Percentiles rank a stretch among this genome's conserved stretches.
Evolutionary conservation across 2,113 vertebrate genomes (phyloP).

Genomic region (Machaerirhynchus nigripectus): DNA sequence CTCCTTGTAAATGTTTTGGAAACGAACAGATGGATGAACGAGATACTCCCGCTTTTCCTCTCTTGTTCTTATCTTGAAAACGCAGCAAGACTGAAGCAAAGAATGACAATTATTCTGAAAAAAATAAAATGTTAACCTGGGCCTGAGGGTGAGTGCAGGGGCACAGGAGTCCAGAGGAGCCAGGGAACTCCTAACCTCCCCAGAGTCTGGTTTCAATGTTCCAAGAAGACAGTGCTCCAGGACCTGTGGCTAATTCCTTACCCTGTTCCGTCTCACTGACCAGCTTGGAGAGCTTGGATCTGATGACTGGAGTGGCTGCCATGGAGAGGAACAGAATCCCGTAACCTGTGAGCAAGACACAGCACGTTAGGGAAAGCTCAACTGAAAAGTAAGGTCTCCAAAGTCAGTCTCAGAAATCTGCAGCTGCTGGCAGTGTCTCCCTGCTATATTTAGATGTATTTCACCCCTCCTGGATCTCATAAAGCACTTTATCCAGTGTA

Average conservation of each 20-base stretch:
- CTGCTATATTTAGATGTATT: background rate
- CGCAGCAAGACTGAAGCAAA: background rate
- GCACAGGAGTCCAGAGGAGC: background rate
- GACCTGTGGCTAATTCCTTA: constrained; percentile 48
- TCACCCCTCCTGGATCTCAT: background rate
- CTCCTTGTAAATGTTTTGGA: background rate
- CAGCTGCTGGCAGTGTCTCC: background rate
- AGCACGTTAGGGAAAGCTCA: background rate
- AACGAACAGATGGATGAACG: rapidly evolving
- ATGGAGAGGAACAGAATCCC: constrained; percentile 86
- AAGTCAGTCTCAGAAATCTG: background rate
- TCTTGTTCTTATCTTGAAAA: background rate
- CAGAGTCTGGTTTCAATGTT: background rate
- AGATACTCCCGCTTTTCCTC: background rate
- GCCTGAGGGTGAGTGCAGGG: background rate
- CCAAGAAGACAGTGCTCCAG: background rate
- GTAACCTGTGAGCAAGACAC: constrained; percentile 77
- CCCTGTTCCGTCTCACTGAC: constrained; percentile 86
- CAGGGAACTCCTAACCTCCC: background rate
- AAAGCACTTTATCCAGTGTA: background rate
- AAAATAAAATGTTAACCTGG: background rate
- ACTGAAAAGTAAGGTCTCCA: background rate
- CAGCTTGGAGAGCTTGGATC: constrained; percentile 91
- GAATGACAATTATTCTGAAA: background rate
- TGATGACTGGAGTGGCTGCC: constrained; percentile 84